Percentiles rank a stretch among this genome's conserved stretches.
phyloP scores from a whole-genome alignment of 30 jellyfish, hydroid and myxozoan species.

The Aurelia sp. region DNA sequence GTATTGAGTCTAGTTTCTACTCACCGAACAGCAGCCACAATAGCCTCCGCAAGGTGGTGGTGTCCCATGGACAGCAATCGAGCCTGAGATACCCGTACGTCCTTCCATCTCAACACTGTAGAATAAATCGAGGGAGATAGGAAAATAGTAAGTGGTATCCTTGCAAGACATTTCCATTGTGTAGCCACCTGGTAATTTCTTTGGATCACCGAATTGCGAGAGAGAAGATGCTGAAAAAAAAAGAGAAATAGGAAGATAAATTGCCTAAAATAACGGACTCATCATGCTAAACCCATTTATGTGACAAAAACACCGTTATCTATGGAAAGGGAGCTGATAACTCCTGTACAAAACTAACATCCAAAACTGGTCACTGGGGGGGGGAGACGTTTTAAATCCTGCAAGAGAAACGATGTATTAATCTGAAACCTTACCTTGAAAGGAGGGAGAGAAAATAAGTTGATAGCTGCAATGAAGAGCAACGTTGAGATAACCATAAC shows the following conservation, averaged over 20 bases:
- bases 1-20: background rate
- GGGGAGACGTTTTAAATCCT: no score
- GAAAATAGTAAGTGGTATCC: constrained; percentile 29
- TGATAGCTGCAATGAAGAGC: no score
- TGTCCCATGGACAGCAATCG: constrained; percentile 15
- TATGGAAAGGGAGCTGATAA: no score
- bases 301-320: no score
- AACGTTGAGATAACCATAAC: no score
- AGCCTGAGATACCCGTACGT: constrained; percentile 21
- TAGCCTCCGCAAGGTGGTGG: constrained; percentile 24
- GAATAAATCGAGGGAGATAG: constrained; percentile 10
- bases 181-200: constrained; percentile 50
- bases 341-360: no score
- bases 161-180: constrained; percentile 28
- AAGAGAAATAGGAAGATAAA: background rate
- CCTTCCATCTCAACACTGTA: constrained; percentile 51
- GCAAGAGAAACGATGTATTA: no score
- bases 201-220: constrained; percentile 46
- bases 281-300: no score
- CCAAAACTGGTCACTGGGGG: no score
- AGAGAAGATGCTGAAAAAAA: constrained; percentile 15
- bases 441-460: no score
- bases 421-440: no score
- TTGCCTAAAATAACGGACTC: background rate
- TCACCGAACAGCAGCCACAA: constrained; percentile 16